phyloP scores from a whole-genome alignment of 2,113 vertebrate species.

The Dicaeum eximium region DNA sequence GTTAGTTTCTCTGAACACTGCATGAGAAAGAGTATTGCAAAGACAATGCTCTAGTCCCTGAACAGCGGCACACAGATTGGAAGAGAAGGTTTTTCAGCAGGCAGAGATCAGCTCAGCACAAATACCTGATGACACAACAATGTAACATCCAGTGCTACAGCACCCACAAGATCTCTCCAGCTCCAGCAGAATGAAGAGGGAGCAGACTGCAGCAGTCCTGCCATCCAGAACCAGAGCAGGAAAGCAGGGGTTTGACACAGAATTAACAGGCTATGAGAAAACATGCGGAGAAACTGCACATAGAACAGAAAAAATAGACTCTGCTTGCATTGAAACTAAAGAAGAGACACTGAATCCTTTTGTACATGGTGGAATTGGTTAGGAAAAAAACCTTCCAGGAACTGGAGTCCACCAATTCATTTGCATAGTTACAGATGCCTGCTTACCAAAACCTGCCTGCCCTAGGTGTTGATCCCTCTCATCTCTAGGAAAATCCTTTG shows the following conservation, averaged over 20 bases:
- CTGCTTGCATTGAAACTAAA: neutral
- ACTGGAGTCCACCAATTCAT: neutral
- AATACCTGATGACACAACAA: neutral
- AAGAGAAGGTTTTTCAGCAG: neutral
- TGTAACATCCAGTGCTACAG: neutral
- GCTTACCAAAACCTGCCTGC: neutral
- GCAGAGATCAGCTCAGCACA: neutral
- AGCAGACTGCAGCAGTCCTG: neutral
- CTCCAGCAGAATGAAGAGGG: neutral
- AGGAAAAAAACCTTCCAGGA: neutral
- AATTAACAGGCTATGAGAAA: neutral
- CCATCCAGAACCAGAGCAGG: neutral
- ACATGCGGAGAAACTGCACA: neutral
- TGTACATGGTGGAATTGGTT: neutral
- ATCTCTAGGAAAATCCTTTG: neutral
- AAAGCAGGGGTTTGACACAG: neutral
- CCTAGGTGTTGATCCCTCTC: neutral
- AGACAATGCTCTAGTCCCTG: neutral
- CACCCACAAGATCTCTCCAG: neutral
- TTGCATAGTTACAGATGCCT: neutral
- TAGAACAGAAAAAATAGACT: neutral
- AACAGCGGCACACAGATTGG: accelerated
- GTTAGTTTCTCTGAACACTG: neutral
- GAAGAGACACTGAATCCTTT: neutral
- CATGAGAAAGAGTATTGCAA: neutral